Evolutionary conservation across 2,797 vertebrate genomes (phyloP).

Genomic region (Champsocephalus gunnari): DNA sequence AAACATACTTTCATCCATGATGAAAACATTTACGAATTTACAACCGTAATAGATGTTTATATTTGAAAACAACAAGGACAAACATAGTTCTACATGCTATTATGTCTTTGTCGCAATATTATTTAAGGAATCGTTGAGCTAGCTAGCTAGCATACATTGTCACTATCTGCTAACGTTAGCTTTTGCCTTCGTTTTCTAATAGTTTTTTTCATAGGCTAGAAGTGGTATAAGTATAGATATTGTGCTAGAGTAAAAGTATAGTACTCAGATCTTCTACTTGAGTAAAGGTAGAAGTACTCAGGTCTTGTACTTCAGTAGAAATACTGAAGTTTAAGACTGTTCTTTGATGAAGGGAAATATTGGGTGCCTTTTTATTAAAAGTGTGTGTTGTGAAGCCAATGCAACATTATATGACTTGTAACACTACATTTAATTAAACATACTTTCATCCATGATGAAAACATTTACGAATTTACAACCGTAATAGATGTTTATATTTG

Average conservation of each 20-base stretch:
- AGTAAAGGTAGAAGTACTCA: no score
- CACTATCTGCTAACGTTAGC: no score
- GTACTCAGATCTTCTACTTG: no score
- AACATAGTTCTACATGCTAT: not conserved
- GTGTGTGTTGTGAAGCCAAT: not conserved
- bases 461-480: not conserved
- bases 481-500: not conserved
- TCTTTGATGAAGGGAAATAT: no score
- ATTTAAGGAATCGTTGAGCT: no score
- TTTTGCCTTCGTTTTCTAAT: no score
- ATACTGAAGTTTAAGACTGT: no score
- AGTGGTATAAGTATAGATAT: no score
- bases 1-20: not conserved
- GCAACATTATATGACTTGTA: not conserved
- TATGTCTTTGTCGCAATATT: not conserved
- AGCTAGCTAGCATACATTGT: no score
- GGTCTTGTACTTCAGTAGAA: no score
- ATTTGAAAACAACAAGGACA: not conserved
- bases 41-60: not conserved
- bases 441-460: not conserved
- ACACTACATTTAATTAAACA: not conserved
- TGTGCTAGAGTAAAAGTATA: no score
- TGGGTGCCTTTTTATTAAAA: not conserved
- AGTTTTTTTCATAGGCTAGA: no score
- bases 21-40: not conserved